These are phyloP conservation scores for Danaus plexippus DNA, from an alignment of 1,140 invertebrate genomes.

Conservation along the genomic window DNA sequence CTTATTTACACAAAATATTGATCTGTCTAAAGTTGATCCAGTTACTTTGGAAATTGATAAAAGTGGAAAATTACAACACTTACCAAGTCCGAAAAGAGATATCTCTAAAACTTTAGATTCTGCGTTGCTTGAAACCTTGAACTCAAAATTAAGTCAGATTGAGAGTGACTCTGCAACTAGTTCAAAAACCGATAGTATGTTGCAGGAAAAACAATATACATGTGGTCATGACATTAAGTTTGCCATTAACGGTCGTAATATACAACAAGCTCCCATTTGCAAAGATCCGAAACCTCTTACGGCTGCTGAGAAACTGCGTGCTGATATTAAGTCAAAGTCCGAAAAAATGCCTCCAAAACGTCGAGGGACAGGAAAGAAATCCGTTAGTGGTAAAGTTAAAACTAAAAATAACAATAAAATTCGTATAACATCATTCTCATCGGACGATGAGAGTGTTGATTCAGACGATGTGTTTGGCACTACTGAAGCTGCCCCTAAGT, in stretches of 20 bases:
- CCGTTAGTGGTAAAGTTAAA: constrained; percentile 68
- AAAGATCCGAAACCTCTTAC: constrained; percentile 60
- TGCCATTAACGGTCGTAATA: constrained; percentile 57
- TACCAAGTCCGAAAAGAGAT: constrained; percentile 77
- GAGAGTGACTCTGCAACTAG: constrained; percentile 80
- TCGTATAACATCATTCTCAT: constrained; percentile 79
- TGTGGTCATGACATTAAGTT: constrained; percentile 66
- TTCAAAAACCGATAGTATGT: constrained; percentile 77
- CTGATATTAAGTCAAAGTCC: constrained; percentile 69
- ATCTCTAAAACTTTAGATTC: constrained; percentile 78
- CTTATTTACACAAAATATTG: constrained; percentile 80
- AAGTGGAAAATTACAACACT: constrained; percentile 73
- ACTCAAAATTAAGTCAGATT: constrained; percentile 80
- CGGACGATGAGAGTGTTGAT: constrained; percentile 80
- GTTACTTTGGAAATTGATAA: constrained; percentile 79
- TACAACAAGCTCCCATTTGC: constrained; percentile 54
- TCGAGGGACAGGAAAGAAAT: constrained; percentile 70
- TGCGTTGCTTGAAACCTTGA: constrained; percentile 75
- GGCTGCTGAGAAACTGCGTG: constrained; percentile 67
- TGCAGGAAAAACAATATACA: constrained; percentile 73
- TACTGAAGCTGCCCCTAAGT: constrained; percentile 77
- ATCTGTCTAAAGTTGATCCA: constrained; percentile 79
- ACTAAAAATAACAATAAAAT: constrained; percentile 76
- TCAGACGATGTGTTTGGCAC: constrained; percentile 81
- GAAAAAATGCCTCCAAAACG: constrained; percentile 72